These are phyloP conservation scores for Ormyrus pomaceus DNA, from an alignment of 2,888 invertebrate species.

Conservation along the genomic window DNA sequence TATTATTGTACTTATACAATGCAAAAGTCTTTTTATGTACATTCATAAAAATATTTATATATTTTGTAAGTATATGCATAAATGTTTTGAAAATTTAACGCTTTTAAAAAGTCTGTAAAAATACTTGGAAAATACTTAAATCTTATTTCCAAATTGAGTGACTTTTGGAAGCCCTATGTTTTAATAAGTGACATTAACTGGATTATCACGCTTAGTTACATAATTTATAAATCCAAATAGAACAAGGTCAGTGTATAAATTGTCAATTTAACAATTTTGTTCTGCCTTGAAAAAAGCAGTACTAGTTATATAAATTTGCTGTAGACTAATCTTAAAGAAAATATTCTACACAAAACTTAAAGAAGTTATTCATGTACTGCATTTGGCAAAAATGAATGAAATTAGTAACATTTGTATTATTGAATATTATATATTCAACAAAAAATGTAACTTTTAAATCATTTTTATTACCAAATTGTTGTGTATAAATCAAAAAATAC, in stretches of 20 bases:
- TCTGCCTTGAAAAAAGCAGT: background rate
- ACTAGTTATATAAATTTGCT: too few species aligned
- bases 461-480: too few species aligned
- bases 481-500: too few species aligned
- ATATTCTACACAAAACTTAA: constrained; percentile 7
- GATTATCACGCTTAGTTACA: constrained; percentile 11
- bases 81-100: constrained; percentile 43
- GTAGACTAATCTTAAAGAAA: background rate
- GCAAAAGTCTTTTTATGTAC: constrained; percentile 47
- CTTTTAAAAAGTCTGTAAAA: constrained; percentile 51
- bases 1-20: constrained; percentile 49
- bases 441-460: too few species aligned
- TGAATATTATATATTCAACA: too few species aligned
- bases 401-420: too few species aligned
- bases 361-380: background rate
- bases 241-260: constrained; percentile 21
- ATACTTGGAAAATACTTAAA: constrained; percentile 50
- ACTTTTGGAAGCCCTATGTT: constrained; percentile 53
- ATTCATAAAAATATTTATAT: constrained; percentile 49
- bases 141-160: constrained; percentile 39
- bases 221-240: constrained; percentile 19
- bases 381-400: too few species aligned
- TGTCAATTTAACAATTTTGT: background rate
- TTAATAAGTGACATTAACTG: constrained; percentile 34
- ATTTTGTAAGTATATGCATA: constrained; percentile 39